Percentiles rank a stretch among this genome's conserved stretches.
Evolutionary conservation across 2,113 vertebrate species (phyloP).

Genomic region (Theropithecus gelada): DNA sequence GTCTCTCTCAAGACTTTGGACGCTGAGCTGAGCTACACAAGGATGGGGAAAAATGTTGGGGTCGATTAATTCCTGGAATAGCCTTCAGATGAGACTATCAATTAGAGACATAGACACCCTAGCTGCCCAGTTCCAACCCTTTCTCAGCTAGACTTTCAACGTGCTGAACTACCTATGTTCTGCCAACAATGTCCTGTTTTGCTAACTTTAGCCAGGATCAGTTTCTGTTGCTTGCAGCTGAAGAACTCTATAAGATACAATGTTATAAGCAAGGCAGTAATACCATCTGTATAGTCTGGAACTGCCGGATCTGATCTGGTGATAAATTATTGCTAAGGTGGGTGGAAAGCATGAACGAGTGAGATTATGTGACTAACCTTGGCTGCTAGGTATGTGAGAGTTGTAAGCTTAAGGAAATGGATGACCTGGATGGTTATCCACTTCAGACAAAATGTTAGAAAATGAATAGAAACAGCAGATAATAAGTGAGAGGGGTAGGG

Average conservation of each 20-base stretch:
- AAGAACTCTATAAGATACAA: background rate
- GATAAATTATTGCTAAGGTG: background rate
- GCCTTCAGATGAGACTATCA: background rate
- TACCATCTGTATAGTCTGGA: background rate
- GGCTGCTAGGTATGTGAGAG: background rate
- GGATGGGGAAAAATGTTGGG: background rate
- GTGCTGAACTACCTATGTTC: background rate
- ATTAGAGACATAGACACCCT: background rate
- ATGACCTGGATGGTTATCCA: background rate
- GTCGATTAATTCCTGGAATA: background rate
- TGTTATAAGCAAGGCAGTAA: background rate
- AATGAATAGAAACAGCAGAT: background rate
- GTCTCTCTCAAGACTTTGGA: slow-evolving; percentile 3
- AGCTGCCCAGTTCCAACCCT: background rate
- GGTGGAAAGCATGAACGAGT: background rate
- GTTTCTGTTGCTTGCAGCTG: background rate
- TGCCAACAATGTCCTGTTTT: background rate
- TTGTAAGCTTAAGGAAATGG: background rate
- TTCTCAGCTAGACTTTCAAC: background rate
- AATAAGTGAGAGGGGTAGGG: background rate
- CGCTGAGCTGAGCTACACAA: background rate
- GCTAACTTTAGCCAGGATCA: background rate
- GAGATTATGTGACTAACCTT: background rate
- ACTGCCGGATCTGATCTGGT: background rate
- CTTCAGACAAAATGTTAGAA: background rate